Percentiles rank a stretch among this genome's conserved stretches.
These are phyloP conservation scores for Diprion similis DNA, from an alignment of 1,140 invertebrate genomes.

Conservation along the genomic window DNA sequence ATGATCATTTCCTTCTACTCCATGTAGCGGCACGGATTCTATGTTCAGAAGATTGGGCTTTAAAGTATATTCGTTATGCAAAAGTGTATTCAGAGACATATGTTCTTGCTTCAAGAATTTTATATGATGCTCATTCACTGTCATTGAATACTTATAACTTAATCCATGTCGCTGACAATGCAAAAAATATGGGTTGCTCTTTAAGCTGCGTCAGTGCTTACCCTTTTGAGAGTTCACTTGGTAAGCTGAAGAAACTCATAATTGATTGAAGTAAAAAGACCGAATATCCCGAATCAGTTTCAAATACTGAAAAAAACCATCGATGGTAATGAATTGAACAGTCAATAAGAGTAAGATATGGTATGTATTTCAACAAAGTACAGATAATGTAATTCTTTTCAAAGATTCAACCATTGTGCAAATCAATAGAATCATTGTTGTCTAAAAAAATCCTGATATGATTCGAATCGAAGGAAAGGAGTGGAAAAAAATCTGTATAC, in stretches of 20 bases:
- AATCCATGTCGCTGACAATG: slow-evolving; percentile 17
- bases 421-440: slow-evolving; percentile 3
- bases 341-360: background rate
- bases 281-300: background rate
- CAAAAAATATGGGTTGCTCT: slow-evolving; percentile 9
- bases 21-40: slow-evolving; percentile 28
- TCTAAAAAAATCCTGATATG: background rate
- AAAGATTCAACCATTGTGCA: background rate
- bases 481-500: slow-evolving; percentile 1
- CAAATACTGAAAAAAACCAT: background rate
- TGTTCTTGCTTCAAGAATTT: background rate
- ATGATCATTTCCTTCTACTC: slow-evolving; percentile 30
- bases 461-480: background rate
- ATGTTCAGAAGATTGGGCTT: slow-evolving; percentile 14
- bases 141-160: slow-evolving; percentile 8
- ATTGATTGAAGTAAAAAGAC: slow-evolving; percentile 3
- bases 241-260: slow-evolving; percentile 19
- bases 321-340: background rate
- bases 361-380: background rate
- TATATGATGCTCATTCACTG: background rate
- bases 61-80: background rate
- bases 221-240: slow-evolving; percentile 24
- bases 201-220: slow-evolving; percentile 15
- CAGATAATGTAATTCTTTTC: slow-evolving; percentile 13
- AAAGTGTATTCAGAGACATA: background rate